A percentile compares a stretch with the other conserved stretches of the same genome.
These are phyloP conservation scores for Poicephalus gulielmi DNA, from an alignment of 2,113 vertebrate genomes.

Conservation along the genomic window DNA sequence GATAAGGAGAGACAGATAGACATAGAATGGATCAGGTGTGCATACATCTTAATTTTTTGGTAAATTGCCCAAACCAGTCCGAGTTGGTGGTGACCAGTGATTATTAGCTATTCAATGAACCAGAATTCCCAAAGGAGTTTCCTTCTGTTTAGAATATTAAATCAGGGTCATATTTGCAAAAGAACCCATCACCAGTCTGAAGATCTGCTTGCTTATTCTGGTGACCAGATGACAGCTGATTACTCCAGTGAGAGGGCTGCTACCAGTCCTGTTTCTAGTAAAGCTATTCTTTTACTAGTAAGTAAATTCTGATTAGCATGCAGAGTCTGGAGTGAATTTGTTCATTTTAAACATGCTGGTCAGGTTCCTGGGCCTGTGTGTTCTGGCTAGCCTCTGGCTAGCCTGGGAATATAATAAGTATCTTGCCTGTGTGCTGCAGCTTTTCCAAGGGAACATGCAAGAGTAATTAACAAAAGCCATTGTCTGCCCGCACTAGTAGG, in stretches of 20 bases:
- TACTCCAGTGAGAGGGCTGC: background rate
- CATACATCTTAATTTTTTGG: background rate
- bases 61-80: background rate
- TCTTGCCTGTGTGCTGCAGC: background rate
- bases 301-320: slow-evolving; percentile 8
- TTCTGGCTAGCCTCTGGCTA: slow-evolving; percentile 37
- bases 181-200: background rate
- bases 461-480: slow-evolving; percentile 36
- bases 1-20: slow-evolving; percentile 43
- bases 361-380: background rate
- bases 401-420: background rate
- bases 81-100: background rate
- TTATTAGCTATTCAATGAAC: background rate
- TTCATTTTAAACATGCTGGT: background rate
- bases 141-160: background rate
- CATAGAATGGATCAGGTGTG: background rate
- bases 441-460: background rate
- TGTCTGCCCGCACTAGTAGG: background rate
- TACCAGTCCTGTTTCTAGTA: background rate
- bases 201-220: background rate
- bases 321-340: background rate
- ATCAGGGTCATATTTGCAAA: background rate
- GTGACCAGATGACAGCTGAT: background rate
- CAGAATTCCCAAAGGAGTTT: background rate
- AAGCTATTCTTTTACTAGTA: background rate